Conservation (phyloP, 1,140 invertebrate genomes). For the Psix sp. region DNA sequence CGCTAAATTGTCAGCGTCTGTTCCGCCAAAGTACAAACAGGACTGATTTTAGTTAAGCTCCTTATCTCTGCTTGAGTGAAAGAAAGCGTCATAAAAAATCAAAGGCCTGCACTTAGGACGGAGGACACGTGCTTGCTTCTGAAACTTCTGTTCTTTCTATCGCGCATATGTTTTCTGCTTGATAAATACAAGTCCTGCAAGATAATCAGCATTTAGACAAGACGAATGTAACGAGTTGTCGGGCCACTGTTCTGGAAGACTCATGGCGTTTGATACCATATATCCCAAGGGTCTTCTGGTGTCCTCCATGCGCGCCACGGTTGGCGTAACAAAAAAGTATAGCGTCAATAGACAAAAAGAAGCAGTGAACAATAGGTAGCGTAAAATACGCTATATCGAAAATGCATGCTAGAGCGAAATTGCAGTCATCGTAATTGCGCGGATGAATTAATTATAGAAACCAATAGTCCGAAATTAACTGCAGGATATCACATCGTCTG, state of each 20-base stretch:
- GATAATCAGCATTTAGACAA: constrained; percentile 58
- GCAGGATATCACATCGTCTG: constrained; percentile 32
- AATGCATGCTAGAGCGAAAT: too few relatives aligned
- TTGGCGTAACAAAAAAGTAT: too few relatives aligned
- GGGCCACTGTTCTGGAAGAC: constrained; percentile 37
- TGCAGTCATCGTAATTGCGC: not conserved
- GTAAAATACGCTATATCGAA: too few relatives aligned
- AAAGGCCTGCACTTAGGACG: constrained; percentile 41
- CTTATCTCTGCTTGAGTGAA: constrained; percentile 36
- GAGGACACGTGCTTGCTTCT: constrained; percentile 54
- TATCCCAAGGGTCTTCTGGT: constrained; percentile 37
- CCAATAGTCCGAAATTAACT: constrained; percentile 32
- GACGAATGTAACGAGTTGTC: constrained; percentile 55
- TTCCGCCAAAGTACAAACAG: constrained; percentile 40
- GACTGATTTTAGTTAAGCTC: constrained; percentile 41
- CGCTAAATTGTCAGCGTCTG: constrained; percentile 60
- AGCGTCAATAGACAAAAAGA: too few relatives aligned
- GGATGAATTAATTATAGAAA: constrained; percentile 19
- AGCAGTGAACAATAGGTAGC: too few relatives aligned
- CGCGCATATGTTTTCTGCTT: constrained; percentile 44
- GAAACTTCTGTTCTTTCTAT: constrained; percentile 49
- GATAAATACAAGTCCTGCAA: constrained; percentile 56
- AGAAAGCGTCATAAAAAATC: constrained; percentile 25
- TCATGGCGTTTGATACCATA: constrained; percentile 41
- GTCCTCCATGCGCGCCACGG: constrained; percentile 42